A percentile compares a stretch with the other conserved stretches of the same genome.
Conservation (phyloP, 2,888 invertebrate species). For the Anticlea derivata region DNA sequence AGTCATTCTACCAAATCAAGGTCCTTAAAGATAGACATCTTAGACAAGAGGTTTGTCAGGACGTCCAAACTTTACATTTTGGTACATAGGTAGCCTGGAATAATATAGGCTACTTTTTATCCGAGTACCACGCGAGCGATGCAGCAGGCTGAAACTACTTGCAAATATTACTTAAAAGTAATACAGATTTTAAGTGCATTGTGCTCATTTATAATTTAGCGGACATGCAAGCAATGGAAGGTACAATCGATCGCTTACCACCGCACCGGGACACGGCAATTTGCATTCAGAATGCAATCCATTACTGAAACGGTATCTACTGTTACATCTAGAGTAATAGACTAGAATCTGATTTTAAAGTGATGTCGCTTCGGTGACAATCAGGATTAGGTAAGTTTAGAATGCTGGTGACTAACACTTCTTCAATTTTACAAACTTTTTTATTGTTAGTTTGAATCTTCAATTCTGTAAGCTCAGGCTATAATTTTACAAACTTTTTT, state of each 20-base stretch:
- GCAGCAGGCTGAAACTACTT: too few species aligned
- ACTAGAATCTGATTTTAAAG: constrained; percentile 3
- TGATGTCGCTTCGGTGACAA: neutral
- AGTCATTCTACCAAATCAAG: too few species aligned
- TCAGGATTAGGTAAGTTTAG: neutral
- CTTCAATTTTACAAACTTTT: too few species aligned
- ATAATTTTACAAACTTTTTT: too few species aligned
- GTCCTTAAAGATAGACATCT: too few species aligned
- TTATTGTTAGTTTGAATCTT: too few species aligned
- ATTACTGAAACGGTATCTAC: constrained; percentile 16
- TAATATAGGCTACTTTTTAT: constrained; percentile 11
- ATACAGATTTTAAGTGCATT: constrained; percentile 1
- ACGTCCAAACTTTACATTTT: too few species aligned
- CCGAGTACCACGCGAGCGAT: too few species aligned
- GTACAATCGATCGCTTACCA: constrained; percentile 17
- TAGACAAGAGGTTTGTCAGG: too few species aligned
- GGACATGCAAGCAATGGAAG: constrained; percentile 19
- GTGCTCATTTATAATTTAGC: constrained; percentile 21
- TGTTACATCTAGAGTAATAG: constrained; percentile 5
- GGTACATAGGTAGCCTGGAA: too few species aligned
- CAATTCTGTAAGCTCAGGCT: too few species aligned
- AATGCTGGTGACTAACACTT: too few species aligned
- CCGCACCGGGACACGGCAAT: constrained; percentile 12
- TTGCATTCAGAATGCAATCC: constrained; percentile 28
- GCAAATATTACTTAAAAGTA: constrained; percentile 1